Base-by-base conservation (phyloP, 2,888 invertebrate genomes). In the Iselma pallidipennis region DNA sequence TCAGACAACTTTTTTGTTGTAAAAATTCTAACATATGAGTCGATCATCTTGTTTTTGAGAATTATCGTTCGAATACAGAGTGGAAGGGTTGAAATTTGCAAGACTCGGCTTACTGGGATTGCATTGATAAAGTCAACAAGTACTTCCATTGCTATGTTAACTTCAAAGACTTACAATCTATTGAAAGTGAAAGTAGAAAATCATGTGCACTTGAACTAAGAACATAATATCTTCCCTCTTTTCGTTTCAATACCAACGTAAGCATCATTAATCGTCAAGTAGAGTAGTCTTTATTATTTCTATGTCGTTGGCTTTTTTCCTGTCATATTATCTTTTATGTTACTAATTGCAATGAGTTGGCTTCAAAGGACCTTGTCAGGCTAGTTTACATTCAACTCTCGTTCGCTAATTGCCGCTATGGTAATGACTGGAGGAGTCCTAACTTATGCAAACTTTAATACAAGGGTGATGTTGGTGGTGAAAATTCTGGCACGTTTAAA, bases 231-330 rank as follows among this genome's bases (percentile, higher is more conserved):
- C 21, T 4, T 42, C 1, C 42, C 19, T n/a, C 51, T 48, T 37
- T 73, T 71, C 71, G 70, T 69, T 71, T 75, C 69, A 68, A 68
- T 69, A 72, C 69, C 75, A 76, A 76, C 76, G 76, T 74, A 74
- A 75, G 76, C 77, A 74, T 75, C 78, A 77, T 79, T 78, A 79
- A 77, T 76, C 74, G 45, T 7, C 45, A 6, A 45, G n/a, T 45
- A 45, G 45, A 76, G 76, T 71, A 75, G 75, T 75, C 77, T 76
- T 77, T 78, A 78, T 77, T 77, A 78, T 76, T 75, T 76, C 77
- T 76, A 71, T 76, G 76, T 75, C 76, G 78, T 74, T 76, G 68
- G 74, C 76, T 72, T 77, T 76, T 78, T 76, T 76, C 70, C 72
- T 70, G 74, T 73, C 74, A 71, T 76, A 76, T 76, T 76, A 76